Evolutionary conservation across 2,113 vertebrate genomes (phyloP), one percentile per base, ranked within the genome.

Genomic region (Urocitellus parryii): DNA sequence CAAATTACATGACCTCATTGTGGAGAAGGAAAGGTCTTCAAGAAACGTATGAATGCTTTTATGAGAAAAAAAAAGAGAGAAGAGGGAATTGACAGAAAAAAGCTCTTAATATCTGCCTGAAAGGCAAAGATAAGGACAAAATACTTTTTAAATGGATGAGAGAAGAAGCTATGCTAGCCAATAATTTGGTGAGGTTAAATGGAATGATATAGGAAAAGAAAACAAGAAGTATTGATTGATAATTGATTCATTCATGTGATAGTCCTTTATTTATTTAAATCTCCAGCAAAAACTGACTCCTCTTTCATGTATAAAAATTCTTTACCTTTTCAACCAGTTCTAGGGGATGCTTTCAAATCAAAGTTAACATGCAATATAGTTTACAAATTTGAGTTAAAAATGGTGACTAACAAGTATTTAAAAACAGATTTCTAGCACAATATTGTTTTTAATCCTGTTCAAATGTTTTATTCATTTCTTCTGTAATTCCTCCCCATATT

Each of bases 311-410:
- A 74, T 45, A 12, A 29, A 56, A 88, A 42, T 84, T 8, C 27
- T 88, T 93, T 67, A 92, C 4, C 13, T 61, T 80, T 74, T 95
- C 37, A 88, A 51, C 29, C 34, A 85, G 58, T 80, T 88, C 27
- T 32, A 87, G 22, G 22, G 8, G 24, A 51, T 61, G 14, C 32
- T 68, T 97, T 34, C 5, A 79, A 70, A 5, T 20, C 32, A 65
- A 96, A 53, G 6, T 85, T 76, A 48, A 82, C 2, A 76, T 51
- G 8, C 1, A 91, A n/a, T 73, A 68, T 82, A 77, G 93, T 27
- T 87, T 68, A 76, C 67, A 25, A 65, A 56, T 90, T 90, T n/a
- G 83, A 82, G 5, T 82, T 90, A 90, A 89, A 96, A 77, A 5
- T 92, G 29, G 14, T 95, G 45, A 88, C 29, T 65, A 84, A 76